Evolutionary conservation across 2,113 vertebrate species (phyloP).

Genomic region (Lepus europaeus): DNA sequence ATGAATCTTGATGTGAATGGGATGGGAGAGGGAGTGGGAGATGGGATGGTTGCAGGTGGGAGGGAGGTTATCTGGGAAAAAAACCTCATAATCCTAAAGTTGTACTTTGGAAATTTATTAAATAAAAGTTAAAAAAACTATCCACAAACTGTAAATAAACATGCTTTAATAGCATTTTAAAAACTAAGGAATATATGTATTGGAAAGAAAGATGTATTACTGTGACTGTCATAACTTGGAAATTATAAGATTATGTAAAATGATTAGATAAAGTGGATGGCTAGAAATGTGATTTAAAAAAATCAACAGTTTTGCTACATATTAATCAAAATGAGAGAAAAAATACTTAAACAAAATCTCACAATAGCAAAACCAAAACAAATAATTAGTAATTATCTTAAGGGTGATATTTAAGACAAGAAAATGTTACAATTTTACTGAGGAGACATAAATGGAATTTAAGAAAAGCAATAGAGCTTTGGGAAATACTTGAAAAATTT

Average conservation of each 20-base stretch:
- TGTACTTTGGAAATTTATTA: no score
- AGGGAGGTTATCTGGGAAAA: no score
- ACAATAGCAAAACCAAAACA: neutral
- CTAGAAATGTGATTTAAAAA: slow-evolving; percentile 32
- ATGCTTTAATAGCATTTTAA: neutral
- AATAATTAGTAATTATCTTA: neutral
- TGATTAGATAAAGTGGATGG: neutral
- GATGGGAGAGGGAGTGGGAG: no score
- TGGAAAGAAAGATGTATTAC: neutral
- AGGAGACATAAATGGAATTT: neutral
- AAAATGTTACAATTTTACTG: neutral
- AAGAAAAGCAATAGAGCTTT: neutral
- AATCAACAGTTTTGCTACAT: neutral
- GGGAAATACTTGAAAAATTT: neutral
- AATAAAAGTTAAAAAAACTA: no score
- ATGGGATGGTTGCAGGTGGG: no score
- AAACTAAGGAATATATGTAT: neutral
- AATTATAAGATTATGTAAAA: neutral
- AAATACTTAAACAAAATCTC: neutral
- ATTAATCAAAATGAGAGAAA: neutral
- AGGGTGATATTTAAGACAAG: neutral
- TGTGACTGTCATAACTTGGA: neutral
- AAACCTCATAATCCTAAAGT: no score
- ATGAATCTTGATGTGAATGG: no score
- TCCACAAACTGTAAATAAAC: no score